Evolutionary conservation across 2,113 vertebrate species (phyloP), one percentile per base, ranked within the genome.

Genomic region (Lepus europaeus): DNA sequence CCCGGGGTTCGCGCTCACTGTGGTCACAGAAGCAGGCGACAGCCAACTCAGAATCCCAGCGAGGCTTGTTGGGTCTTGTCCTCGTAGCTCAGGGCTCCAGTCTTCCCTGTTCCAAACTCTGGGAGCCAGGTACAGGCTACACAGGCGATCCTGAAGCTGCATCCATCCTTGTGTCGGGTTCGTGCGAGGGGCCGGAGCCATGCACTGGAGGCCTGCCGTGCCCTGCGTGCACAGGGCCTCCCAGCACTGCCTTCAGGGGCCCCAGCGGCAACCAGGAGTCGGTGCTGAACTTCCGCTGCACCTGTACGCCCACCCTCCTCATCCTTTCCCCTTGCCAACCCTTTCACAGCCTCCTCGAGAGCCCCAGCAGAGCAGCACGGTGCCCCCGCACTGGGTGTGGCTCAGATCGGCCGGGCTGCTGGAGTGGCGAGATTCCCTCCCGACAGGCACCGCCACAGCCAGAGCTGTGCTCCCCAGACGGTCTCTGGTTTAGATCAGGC

Each of bases 71-170:
- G n/a, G 70, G 78, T 31, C 82, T 45, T 49, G 39, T 53, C n/a
- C 53, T 92, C 56, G 33, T 66, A 49, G 22, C 36, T 90, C 19
- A 77, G 14, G 33, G 93, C 70, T 64, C 19, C 23, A 3, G 0
- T 39, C n/a, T 94, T 94, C 87, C 81, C n/a, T 77, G 66, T 63
- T 72, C 51, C n/a, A 86, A 11, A 69, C 63, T 49, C 91, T n/a
- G 29, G 76, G 49, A 53, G 29, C 53, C 95, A 70, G 87, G 93
- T 64, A 23, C 39, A 45, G 93, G 89, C 95, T 95, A 51, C 53
- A 13, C 17, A 16, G 39, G 9, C 36, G 88, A 53, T 78, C 82
- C 51, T 17, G 33, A 88, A 51, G 31, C 79, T 5, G 59, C 22
- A 27, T 29, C 0, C 22, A 27, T 29, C 0, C 7, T 16, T 14